phyloP scores from a whole-genome alignment of 2,113 vertebrate species.

The Nyctibius bracteatus region DNA sequence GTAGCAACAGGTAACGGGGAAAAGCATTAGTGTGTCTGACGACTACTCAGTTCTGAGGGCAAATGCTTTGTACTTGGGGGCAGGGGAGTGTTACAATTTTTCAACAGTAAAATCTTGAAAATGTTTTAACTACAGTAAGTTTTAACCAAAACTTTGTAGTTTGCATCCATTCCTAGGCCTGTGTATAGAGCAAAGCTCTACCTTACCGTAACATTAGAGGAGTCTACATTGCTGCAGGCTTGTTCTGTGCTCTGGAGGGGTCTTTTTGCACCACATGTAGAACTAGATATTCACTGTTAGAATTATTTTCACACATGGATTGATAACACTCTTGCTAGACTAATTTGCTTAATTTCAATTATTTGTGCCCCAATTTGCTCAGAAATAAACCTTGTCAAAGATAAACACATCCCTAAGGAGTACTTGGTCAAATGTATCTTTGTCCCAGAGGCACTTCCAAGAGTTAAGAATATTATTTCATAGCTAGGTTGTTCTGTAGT shows the following conservation, averaged over 20 bases:
- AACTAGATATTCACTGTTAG: background rate
- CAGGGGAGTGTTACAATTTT: background rate
- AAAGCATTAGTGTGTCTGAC: accelerated
- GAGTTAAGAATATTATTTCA: background rate
- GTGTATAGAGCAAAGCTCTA: background rate
- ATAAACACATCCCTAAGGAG: background rate
- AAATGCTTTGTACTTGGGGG: background rate
- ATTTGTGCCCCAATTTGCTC: background rate
- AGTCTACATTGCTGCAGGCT: background rate
- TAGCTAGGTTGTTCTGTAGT: background rate
- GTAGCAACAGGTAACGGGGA: accelerated
- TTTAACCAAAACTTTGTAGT: background rate
- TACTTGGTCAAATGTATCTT: background rate
- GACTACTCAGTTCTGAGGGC: background rate
- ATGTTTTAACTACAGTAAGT: background rate
- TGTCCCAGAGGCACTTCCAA: background rate
- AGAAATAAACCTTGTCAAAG: background rate
- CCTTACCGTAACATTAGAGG: accelerated
- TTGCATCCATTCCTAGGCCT: background rate
- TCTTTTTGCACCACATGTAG: background rate
- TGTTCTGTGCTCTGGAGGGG: background rate
- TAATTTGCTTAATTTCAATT: background rate
- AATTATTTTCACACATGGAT: background rate
- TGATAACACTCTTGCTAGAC: background rate
- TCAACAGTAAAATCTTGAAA: background rate